A percentile compares a stretch with the other conserved stretches of the same genome.
Conservation (phyloP, 2,888 invertebrate species). For the Philaethria dido region DNA sequence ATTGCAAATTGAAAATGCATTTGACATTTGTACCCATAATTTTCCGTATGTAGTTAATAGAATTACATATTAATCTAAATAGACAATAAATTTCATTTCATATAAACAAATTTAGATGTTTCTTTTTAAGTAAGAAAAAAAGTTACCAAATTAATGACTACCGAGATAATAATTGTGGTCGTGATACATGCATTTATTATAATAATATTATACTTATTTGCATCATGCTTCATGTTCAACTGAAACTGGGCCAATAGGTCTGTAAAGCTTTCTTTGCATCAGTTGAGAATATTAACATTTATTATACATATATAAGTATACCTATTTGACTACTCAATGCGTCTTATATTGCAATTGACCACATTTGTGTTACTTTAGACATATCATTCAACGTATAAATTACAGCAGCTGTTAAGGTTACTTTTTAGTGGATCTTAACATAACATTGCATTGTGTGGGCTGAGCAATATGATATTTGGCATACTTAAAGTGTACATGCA, state of each 20-base stretch:
- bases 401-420: no score
- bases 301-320: background rate
- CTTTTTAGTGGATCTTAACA: no score
- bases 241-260: slow-evolving; percentile 1
- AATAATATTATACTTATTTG: slow-evolving; percentile 8
- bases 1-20: no score
- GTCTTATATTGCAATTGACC: no score
- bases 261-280: background rate
- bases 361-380: no score
- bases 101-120: background rate
- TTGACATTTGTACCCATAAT: no score
- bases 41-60: no score
- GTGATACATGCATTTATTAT: background rate
- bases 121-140: background rate
- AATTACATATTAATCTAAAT: background rate
- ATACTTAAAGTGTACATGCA: no score
- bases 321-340: no score
- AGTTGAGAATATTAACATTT: background rate
- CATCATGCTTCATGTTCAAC: background rate
- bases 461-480: no score
- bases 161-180: background rate
- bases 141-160: background rate
- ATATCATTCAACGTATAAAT: no score
- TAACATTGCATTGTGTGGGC: no score
- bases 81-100: background rate